These are phyloP conservation scores for Andrena dorsata DNA, from an alignment of 2,888 invertebrate genomes.

Conservation along the genomic window DNA sequence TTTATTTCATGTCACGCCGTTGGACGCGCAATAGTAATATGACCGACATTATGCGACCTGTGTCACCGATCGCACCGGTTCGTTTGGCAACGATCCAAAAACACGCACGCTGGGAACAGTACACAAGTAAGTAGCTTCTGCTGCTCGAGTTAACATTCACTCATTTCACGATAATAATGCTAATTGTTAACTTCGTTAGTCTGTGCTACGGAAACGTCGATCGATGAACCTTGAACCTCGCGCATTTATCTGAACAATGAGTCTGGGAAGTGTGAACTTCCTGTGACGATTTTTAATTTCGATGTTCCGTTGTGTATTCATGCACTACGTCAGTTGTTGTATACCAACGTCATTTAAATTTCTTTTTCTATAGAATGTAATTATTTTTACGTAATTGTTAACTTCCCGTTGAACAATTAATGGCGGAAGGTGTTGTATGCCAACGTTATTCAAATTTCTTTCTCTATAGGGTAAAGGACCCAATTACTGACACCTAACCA, in stretches of 20 bases:
- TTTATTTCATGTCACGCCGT: constrained; percentile 13
- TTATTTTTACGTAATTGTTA: too few relatives aligned
- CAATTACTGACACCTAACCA: too few relatives aligned
- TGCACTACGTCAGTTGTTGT: too few relatives aligned
- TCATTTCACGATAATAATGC: background rate
- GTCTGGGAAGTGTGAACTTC: background rate
- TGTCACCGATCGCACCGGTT: constrained; percentile 75
- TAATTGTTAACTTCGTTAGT: background rate
- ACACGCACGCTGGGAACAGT: constrained; percentile 80
- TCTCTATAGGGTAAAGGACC: too few relatives aligned
- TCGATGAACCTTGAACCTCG: background rate
- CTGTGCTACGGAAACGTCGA: background rate
- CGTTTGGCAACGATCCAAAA: constrained; percentile 79
- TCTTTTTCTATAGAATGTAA: too few relatives aligned
- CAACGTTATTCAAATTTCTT: too few relatives aligned
- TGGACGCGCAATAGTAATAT: constrained; percentile 58
- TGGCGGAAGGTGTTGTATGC: too few relatives aligned
- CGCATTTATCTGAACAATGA: background rate
- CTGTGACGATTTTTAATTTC: background rate
- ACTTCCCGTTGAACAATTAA: too few relatives aligned
- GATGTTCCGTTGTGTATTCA: background rate
- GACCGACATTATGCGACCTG: constrained; percentile 75
- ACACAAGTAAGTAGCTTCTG: constrained; percentile 78
- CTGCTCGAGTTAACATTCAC: background rate
- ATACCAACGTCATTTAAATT: too few relatives aligned